A percentile compares a stretch with the other conserved stretches of the same genome.
Evolutionary conservation across 2,797 vertebrate species (phyloP).

Genomic region (Artibeus lituratus): DNA sequence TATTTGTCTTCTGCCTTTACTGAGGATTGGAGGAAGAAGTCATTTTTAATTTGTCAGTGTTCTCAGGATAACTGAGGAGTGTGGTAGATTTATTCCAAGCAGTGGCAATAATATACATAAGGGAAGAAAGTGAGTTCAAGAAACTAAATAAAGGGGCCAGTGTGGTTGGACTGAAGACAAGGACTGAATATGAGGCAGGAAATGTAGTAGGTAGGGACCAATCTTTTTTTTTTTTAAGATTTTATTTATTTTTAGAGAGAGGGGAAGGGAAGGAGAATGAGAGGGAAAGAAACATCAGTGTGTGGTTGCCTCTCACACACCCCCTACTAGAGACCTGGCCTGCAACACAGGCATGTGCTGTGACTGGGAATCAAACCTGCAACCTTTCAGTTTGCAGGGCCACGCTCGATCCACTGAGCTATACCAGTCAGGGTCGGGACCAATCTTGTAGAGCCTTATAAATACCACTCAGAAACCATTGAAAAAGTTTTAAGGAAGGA

Average conservation of each 20-base stretch:
- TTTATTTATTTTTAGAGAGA: no score
- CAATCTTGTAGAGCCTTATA: background rate
- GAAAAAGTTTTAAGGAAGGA: slow-evolving; percentile 20
- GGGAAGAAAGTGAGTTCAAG: background rate
- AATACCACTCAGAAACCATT: background rate
- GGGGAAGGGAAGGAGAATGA: no score
- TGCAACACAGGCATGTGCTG: no score
- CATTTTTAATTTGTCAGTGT: background rate
- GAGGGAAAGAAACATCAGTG: no score
- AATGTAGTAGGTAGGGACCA: background rate
- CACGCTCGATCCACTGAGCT: no score
- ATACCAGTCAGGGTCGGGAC: no score
- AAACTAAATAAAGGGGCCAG: background rate
- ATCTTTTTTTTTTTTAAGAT: no score
- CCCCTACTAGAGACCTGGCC: no score
- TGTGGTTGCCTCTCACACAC: no score
- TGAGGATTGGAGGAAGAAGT: background rate
- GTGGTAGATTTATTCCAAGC: background rate
- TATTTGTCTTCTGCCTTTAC: background rate
- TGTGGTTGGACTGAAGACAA: background rate
- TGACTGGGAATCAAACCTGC: no score
- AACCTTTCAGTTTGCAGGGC: no score
- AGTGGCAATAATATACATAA: background rate
- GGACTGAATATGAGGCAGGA: background rate
- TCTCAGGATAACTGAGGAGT: background rate